phyloP scores from a whole-genome alignment of 2,113 vertebrate genomes.

The Phyllostomus hastatus region DNA sequence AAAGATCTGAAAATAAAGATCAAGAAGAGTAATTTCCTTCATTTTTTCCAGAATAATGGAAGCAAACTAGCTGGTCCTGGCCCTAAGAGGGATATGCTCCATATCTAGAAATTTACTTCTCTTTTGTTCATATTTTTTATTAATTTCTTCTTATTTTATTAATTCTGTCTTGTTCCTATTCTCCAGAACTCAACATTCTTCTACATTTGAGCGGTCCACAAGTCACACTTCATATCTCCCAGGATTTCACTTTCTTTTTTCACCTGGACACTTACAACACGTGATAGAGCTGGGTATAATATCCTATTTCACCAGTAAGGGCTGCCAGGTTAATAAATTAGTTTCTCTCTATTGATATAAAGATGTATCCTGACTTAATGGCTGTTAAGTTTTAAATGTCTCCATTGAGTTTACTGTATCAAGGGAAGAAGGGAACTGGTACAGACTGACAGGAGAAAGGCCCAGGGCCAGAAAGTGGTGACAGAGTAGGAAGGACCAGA shows the following conservation, averaged over 20 bases:
- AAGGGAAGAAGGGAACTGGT: not conserved
- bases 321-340: not conserved
- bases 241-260: constrained; percentile 13
- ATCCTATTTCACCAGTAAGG: not conserved
- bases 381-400: not conserved
- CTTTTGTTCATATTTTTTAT: not conserved
- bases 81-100: not conserved
- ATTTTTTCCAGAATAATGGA: not conserved
- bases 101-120: not conserved
- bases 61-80: not conserved
- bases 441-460: not conserved
- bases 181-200: not conserved
- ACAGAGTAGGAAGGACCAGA: not conserved
- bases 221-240: not conserved
- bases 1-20: not conserved
- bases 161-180: not conserved
- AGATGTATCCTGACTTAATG: not conserved
- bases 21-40: not conserved
- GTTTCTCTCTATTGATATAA: not conserved
- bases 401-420: not conserved
- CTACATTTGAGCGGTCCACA: not conserved
- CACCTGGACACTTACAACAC: not conserved
- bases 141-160: not conserved
- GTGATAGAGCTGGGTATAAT: not conserved
- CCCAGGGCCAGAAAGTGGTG: not conserved